Base-by-base conservation (phyloP, 2,888 invertebrate genomes). In the Thera obeliscata region DNA sequence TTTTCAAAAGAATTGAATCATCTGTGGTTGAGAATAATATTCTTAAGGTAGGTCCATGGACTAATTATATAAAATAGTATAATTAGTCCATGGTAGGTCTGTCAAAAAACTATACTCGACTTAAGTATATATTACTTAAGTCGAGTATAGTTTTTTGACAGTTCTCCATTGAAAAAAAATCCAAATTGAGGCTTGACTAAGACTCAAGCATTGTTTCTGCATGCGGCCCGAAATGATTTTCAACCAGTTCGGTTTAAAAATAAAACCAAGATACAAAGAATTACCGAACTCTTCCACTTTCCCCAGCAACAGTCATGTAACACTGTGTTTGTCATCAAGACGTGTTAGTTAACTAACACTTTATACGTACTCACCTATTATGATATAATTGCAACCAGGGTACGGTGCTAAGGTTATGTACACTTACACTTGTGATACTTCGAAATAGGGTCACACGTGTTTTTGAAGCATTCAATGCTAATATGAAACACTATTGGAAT, bases 351-450 rank as follows among this genome's bases (percentile, higher is more conserved):
- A 88, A 89, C 81, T 72, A 79, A 69, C 69, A 66, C 50, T 54
- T 41, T 56, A 48, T 63, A 61, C 38, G 6, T 41, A 41, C 41
- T 38, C 5, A 38, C 41, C 41, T 41, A 3, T 57, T 71, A 73
- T 87, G 83, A 86, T 79, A 81, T 83, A 84, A 87, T 76, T 65
- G 72, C 73, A 74, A 73, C 76, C 83, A 91, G 87, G 75, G 72
- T 70, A 75, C 80, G 87, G 87, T 91, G 91, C 91, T 90, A 91
- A 92, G 91, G 92, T 91, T 91, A 88, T 70, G 74, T 56, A 74
- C 74, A 65, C 61, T 64, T 49, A 70, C 48, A 49, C 52, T 49
- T 67, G 62, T 69, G 61, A 64, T 52, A 66, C 55, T 64, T 66
- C 33, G 11, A 48, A 73, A 73, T 62, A 69, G 66, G 67, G 66